Conservation (phyloP, 2,888 invertebrate species). For the Temnothorax ravouxi region DNA sequence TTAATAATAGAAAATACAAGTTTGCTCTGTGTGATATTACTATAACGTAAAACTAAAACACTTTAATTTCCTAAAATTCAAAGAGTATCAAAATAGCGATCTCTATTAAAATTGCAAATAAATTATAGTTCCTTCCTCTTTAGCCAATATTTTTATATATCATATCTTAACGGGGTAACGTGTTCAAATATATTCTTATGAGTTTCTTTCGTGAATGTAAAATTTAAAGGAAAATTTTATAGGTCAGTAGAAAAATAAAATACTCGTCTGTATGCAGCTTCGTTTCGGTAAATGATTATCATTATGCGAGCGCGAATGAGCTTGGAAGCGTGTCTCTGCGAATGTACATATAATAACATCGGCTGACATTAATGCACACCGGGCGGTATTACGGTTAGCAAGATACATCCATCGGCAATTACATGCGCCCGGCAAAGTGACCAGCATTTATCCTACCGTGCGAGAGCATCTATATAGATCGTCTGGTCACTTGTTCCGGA, state of each 20-base stretch:
- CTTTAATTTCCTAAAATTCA: neutral
- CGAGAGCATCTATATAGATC: conserved; percentile 49
- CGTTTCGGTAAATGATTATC: conserved; percentile 13
- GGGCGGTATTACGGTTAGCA: conserved; percentile 46
- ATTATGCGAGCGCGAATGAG: conserved; percentile 16
- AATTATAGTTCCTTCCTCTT: neutral
- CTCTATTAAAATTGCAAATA: neutral
- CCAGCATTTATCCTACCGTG: conserved; percentile 56
- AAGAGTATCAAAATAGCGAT: neutral
- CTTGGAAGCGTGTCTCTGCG: conserved; percentile 22
- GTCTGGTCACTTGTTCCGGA: conserved; percentile 58
- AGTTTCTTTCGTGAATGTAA: conserved; percentile 15
- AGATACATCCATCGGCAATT: conserved; percentile 57
- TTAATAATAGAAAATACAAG: conserved; percentile 7
- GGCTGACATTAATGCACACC: conserved; percentile 48
- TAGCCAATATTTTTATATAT: neutral
- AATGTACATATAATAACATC: conserved; percentile 52
- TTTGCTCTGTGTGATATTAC: neutral
- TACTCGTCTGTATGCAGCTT: conserved; percentile 7
- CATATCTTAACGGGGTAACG: neutral
- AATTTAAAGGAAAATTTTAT: neutral
- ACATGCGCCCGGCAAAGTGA: conserved; percentile 59
- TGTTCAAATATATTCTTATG: neutral
- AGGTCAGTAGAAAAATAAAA: neutral
- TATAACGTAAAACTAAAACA: neutral